Evolutionary conservation across 2,797 vertebrate species (phyloP).

Genomic region (Acipenser oxyrinchus): DNA sequence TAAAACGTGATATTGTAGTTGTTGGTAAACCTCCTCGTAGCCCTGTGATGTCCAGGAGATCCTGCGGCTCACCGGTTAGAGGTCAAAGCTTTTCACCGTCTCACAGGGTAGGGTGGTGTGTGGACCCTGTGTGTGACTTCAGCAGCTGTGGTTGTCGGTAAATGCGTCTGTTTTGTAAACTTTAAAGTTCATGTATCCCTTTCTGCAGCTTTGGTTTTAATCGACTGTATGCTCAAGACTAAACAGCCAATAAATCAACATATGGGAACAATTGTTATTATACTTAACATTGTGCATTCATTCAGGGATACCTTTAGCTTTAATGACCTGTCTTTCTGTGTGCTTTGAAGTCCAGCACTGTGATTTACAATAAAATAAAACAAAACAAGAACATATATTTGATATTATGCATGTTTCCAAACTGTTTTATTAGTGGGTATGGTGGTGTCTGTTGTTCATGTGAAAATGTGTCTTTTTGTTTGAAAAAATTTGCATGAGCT

Average conservation of each 20-base stretch:
- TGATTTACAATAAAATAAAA: background rate
- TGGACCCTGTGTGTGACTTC: background rate
- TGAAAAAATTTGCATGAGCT: background rate
- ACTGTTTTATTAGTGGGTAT: background rate
- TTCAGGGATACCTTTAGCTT: constrained; percentile 11
- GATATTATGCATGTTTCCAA: background rate
- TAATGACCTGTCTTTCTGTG: constrained; percentile 8
- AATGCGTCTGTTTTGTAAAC: background rate
- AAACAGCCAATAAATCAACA: too few relatives aligned
- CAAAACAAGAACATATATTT: background rate
- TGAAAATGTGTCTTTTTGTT: background rate
- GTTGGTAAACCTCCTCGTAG: constrained; percentile 93
- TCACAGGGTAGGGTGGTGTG: constrained; percentile 78
- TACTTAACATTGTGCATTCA: background rate
- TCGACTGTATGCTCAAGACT: too few relatives aligned
- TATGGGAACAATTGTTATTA: too few relatives aligned
- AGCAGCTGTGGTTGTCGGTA: background rate
- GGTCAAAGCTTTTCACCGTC: constrained; percentile 55
- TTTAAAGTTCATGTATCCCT: constrained; percentile 16
- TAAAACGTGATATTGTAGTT: constrained; percentile 73
- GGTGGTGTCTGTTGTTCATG: constrained; percentile 1
- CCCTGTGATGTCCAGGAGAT: constrained; percentile 80
- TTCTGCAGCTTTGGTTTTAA: background rate
- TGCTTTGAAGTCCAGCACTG: constrained; percentile 10
- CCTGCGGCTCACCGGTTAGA: constrained; percentile 73